Evolutionary conservation across 2,113 vertebrate genomes (phyloP), one percentile per base, ranked within the genome.

Genomic region (Phalacrocorax aristotelis): DNA sequence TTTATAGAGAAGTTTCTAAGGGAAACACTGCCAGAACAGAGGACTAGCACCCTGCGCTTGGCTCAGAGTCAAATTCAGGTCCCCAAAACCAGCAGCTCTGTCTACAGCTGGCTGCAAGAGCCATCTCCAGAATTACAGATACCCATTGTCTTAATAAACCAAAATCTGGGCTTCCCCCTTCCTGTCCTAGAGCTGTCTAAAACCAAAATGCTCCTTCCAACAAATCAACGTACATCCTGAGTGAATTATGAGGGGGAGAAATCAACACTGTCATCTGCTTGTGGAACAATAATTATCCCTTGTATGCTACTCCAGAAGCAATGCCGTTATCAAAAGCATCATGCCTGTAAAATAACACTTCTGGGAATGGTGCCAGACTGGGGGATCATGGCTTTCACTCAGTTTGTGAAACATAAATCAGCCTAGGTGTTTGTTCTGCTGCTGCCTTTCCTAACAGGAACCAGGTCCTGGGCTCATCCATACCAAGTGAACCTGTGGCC

Each of bases 271-370:
- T 94, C 44, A 87, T 91, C 87, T 93, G 58, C 32, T 54, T 80
- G 66, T n/a, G n/a, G 58, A 97, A 89, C 81, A 95, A 72, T 94
- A 95, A 96, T 94, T 90, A 91, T 77, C 66, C 30, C 77, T 89
- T 83, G 46, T 76, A 85, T 1, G 20, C 74, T 88, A 64, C 58
- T 93, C 91, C 61, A 94, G 55, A 90, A 91, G 82, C 2, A 0
- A 70, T 51, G 46, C 44, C 0, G 7, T 89, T 95, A 94, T 94
- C 91, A 94, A 93, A 86, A 90, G n/a, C 81, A 55, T 93, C 87
- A 58, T 85, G 74, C 38, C 87, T 95, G 74, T 93, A 89, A 94
- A 95, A 89, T 69, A 97, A 79, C 68, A 55, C 66, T 93, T 95
- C 84, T 89, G 95, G 96, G 95, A 96, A 91, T 2, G 15, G 20